Percentiles rank a stretch among this genome's conserved stretches.
Conservation (phyloP, 2,888 invertebrate genomes). For the Lithophane socia region DNA sequence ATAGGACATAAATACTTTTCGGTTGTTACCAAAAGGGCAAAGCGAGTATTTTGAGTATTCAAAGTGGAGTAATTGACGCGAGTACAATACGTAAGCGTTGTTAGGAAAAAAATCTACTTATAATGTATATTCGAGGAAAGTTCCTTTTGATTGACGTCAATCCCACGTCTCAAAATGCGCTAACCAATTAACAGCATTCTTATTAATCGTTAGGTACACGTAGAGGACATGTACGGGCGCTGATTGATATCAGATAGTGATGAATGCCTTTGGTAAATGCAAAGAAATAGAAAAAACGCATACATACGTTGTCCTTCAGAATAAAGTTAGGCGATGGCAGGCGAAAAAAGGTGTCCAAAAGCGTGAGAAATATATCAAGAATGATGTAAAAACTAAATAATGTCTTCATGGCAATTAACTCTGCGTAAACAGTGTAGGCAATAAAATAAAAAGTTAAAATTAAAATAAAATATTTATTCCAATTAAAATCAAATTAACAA, state of each 20-base stretch:
- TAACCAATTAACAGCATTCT: constrained; percentile 15
- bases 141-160: constrained; percentile 18
- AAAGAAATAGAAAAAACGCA: too few species aligned
- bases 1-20: constrained; percentile 16
- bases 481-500: constrained; percentile 71
- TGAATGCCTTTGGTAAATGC: too few species aligned
- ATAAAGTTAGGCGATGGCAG: background rate
- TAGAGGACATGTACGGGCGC: background rate
- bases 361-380: background rate
- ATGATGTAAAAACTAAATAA: background rate
- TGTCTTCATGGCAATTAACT: background rate
- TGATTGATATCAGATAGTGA: background rate
- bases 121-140: background rate
- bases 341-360: background rate
- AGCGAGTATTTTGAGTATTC: constrained; percentile 8
- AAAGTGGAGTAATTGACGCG: constrained; percentile 41
- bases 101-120: background rate
- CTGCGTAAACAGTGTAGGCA: background rate
- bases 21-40: constrained; percentile 17
- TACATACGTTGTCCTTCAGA: background rate
- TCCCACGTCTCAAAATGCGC: background rate
- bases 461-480: constrained; percentile 67
- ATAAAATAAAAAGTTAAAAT: constrained; percentile 37
- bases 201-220: background rate
- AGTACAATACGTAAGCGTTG: background rate